These are phyloP conservation scores for Sebastes vulpes DNA, from an alignment of 2,797 vertebrate genomes.

Conservation along the genomic window DNA sequence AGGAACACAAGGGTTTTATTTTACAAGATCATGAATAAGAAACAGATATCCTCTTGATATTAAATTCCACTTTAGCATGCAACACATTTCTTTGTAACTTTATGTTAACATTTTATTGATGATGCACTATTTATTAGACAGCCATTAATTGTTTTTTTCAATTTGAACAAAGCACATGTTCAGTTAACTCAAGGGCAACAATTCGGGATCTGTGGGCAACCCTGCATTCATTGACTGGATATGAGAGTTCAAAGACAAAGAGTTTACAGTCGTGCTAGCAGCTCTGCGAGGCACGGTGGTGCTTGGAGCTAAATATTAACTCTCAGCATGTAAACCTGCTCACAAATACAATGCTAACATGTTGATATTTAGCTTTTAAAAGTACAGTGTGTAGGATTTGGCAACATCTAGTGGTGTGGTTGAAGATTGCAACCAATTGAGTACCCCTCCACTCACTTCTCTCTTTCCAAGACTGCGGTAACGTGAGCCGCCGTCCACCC, in stretches of 20 bases:
- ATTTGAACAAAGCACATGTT: conserved; percentile 33
- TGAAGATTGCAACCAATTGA: too few relatives aligned
- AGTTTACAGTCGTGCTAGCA: neutral
- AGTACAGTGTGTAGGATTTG: too few relatives aligned
- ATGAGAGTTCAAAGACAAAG: conserved; percentile 19
- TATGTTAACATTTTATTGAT: conserved; percentile 2
- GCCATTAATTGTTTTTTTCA: conserved; percentile 18
- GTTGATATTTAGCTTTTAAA: neutral
- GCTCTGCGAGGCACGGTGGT: neutral
- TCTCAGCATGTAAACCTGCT: neutral
- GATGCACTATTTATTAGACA: neutral
- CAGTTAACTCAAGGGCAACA: neutral
- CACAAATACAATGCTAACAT: neutral
- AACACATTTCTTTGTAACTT: conserved; percentile 9
- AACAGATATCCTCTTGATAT: conserved; percentile 8
- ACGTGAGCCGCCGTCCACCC: too few relatives aligned
- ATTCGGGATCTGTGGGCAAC: conserved; percentile 9
- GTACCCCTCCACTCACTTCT: too few relatives aligned
- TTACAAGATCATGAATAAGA: conserved; percentile 9
- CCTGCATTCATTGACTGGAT: conserved; percentile 16
- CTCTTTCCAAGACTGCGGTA: too few relatives aligned
- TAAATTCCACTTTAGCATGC: neutral
- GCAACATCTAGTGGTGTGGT: too few relatives aligned
- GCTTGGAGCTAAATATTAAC: neutral
- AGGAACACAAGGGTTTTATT: conserved; percentile 15